Evolutionary conservation across 2,113 vertebrate genomes (phyloP), one percentile per base, ranked within the genome.

Genomic region (Brachyhypopomus occidentalis): DNA sequence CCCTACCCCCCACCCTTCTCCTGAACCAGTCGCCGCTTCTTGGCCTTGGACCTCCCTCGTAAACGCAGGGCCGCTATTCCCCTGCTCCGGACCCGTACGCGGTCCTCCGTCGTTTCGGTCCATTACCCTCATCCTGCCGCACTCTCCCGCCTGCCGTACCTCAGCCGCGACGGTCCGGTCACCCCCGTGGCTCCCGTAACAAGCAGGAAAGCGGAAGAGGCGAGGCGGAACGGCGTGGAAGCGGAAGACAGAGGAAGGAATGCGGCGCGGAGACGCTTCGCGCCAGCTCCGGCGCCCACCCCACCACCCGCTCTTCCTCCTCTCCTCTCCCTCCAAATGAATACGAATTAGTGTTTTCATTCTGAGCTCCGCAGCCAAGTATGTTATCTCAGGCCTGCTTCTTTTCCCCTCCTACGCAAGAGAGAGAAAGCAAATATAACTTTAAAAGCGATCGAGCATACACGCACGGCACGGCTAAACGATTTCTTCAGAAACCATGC

Each of bases 301-400:
- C 55, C 66, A 84, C 60, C 81, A 81, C 86, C 89, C 82, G 75
- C 52, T n/a, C n/a, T n/a, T 87, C 89, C 87, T 87, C 84, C 86
- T 87, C 87, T 63, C 76, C 88, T 70, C 87, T 62, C 25, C 83
- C 89, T 88, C 88, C 84, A 90, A 90, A 91, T 92, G 77, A 93
- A 88, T 92, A 91, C 89, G 89, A 91, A 92, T 89, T 88, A 90
- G 85, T 92, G 92, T 94, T 93, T 94, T 93, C 80, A 81, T 88
- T 91, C 90, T 83, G 88, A 90, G 88, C 88, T 89, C 87, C 75
- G 89, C 90, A 79, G 83, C 81, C 82, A 93, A 92, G 90, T 91
- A 92, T 92, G 91, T 90, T 89, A 89, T 89, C 85, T 79, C 89
- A 92, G 92, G 89, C 89, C 77, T 71, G 79, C 70, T 81, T 88